Evolutionary conservation across 1,140 invertebrate species (phyloP), one percentile per base, ranked within the genome.

Genomic region (Gryon sp.): DNA sequence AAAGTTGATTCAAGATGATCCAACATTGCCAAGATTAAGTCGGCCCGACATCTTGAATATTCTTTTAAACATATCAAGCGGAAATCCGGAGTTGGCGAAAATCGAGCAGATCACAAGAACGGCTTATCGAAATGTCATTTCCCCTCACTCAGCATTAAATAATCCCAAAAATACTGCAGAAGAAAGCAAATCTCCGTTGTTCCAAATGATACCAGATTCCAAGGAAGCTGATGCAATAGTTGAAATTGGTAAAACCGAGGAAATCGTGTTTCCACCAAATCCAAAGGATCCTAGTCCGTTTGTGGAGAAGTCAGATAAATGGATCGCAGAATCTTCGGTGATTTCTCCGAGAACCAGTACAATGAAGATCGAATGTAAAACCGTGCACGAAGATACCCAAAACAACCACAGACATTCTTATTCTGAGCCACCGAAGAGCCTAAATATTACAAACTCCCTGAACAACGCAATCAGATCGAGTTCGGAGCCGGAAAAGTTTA

Each of bases 41-140:
- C 83, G 91, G 63, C 84, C 87, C 5, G 90, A 93, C 66, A 93
- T 93, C 36, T 81, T 92, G 2, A 86, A 90, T 18, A 87, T 92
- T 20, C 80, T 93, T 7, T 86, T 90, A 46, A 91, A 92, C 40
- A 92, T 92, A 50, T 89, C 89, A 28, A 85, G 88, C 1, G 63
- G 63, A n/a, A 75, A 78, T 43, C 26, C 72, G 0, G 90, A 90
- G 77, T 90, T 91, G 8, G 80, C 89, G 0, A 76, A 83, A 32
- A 83, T 88, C 5, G 78, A 85, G 3, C 85, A 88, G 14, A 83
- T 87, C 6, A 84, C 87, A 1, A 84, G 83, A 24, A 85, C 88
- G 14, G 85, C 91, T 48, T 90, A 91, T 52, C 85, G 89, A 68
- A 87, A 90, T 3, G 85, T 91, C 0, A 91, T 92, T 0, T 80